phyloP scores from a whole-genome alignment of 1,140 invertebrate genomes.

The Holotrichia oblita region DNA sequence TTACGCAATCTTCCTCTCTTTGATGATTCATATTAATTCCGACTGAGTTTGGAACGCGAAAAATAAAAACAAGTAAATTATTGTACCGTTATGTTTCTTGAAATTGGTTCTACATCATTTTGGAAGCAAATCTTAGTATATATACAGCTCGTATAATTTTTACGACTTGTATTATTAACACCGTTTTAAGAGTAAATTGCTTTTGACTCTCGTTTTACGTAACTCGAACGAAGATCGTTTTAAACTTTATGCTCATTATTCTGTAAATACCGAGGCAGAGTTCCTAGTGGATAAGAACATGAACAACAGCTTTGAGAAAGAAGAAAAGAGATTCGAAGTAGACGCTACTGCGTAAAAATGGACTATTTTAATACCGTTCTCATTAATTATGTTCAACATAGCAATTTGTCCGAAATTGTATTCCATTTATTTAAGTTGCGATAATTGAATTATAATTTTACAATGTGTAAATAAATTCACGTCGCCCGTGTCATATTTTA shows the following conservation, averaged over 20 bases:
- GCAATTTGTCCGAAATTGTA: not conserved
- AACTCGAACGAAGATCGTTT: not conserved
- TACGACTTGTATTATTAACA: slow-evolving; percentile 27
- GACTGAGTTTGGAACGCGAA: not conserved
- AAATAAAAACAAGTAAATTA: not conserved
- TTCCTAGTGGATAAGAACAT: not conserved
- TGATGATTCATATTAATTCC: not conserved
- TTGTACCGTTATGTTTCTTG: not conserved
- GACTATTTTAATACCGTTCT: slow-evolving; percentile 11
- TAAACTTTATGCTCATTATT: slow-evolving; percentile 2
- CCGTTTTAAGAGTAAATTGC: slow-evolving; percentile 2
- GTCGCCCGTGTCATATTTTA: not conserved
- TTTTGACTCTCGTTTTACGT: slow-evolving; percentile 1
- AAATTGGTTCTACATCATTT: slow-evolving; percentile 4
- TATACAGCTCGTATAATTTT: slow-evolving; percentile 18
- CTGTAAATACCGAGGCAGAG: not conserved
- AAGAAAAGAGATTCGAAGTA: not conserved
- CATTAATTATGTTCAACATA: not conserved
- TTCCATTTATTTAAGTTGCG: not conserved
- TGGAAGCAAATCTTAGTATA: slow-evolving; percentile 3
- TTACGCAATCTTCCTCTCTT: too few species aligned
- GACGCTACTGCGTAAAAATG: not conserved
- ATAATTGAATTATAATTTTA: slow-evolving; percentile 22
- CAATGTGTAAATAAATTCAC: not conserved
- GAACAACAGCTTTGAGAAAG: not conserved